A percentile compares a stretch with the other conserved stretches of the same genome.
phyloP scores from a whole-genome alignment of 92 coral and sea anemone species.

The Actinernus sp. region DNA sequence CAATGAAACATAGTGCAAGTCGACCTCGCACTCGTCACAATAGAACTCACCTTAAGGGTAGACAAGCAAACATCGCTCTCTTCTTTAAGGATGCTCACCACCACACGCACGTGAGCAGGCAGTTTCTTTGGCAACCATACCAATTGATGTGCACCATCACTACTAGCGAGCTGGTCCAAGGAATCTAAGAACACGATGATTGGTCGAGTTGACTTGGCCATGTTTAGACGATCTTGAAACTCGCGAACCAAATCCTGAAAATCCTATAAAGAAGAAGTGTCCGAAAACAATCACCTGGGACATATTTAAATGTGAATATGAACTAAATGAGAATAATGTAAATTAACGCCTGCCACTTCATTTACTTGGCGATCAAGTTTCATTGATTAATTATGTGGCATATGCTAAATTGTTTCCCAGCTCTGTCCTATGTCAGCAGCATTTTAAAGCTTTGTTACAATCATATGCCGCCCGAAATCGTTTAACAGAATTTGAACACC shows the following conservation, averaged over 20 bases:
- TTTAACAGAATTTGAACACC: no score
- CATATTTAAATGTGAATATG: neutral
- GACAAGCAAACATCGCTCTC: slow-evolving; percentile 50
- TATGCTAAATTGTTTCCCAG: no score
- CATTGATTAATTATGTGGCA: no score
- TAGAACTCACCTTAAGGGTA: slow-evolving; percentile 56
- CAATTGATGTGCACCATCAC: slow-evolving; percentile 71
- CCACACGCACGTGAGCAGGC: slow-evolving; percentile 79
- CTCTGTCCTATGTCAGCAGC: no score
- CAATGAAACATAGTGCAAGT: no score
- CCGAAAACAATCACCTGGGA: neutral
- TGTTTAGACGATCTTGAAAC: slow-evolving; percentile 71
- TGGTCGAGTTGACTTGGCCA: slow-evolving; percentile 72
- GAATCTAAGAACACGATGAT: slow-evolving; percentile 80
- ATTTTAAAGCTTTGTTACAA: no score
- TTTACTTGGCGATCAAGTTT: no score
- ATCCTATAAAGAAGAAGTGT: slow-evolving; percentile 39
- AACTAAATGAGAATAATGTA: no score
- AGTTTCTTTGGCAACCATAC: slow-evolving; percentile 90
- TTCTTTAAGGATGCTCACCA: slow-evolving; percentile 75
- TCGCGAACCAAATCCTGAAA: slow-evolving; percentile 73
- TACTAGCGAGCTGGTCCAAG: slow-evolving; percentile 72
- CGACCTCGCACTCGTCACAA: no score
- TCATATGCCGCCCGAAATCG: no score
- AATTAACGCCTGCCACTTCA: no score